phyloP scores from a whole-genome alignment of 2,888 invertebrate species.

The Nesidiocoris tenuis region DNA sequence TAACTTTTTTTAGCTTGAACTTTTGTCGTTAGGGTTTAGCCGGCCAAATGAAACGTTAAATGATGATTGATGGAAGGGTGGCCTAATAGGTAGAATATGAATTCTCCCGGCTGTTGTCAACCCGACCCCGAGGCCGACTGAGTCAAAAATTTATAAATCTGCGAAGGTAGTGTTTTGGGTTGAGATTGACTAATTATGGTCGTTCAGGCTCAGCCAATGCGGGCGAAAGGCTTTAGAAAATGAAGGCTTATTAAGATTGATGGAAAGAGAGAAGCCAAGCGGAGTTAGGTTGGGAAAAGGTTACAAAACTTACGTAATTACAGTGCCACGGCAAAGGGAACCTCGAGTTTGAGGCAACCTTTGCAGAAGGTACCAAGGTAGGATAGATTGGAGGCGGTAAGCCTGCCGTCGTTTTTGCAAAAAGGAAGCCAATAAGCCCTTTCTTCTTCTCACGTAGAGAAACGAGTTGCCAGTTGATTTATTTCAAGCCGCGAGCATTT shows the following conservation, averaged over 20 bases:
- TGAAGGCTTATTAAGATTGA: slow-evolving; percentile 33
- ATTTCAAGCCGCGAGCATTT: no score
- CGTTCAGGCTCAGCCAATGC: background rate
- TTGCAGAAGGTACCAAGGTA: no score
- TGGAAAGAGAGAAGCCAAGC: no score
- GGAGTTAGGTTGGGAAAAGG: no score
- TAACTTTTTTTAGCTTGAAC: no score
- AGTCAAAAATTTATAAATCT: slow-evolving; percentile 31
- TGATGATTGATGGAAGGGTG: slow-evolving; percentile 26
- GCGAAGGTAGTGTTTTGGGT: slow-evolving; percentile 22
- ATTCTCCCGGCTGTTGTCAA: slow-evolving; percentile 7
- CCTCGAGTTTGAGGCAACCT: slow-evolving; percentile 27
- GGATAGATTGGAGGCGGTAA: no score
- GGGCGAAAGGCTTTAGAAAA: background rate
- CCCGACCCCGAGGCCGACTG: slow-evolving; percentile 13
- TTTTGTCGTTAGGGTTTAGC: no score
- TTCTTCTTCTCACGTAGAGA: no score
- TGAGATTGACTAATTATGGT: slow-evolving; percentile 36
- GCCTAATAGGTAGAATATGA: slow-evolving; percentile 24
- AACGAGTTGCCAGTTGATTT: no score
- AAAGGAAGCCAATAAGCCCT: no score
- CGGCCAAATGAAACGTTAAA: slow-evolving; percentile 3
- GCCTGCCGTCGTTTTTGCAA: no score
- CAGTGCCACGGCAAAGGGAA: slow-evolving; percentile 17
- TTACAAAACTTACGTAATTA: slow-evolving; percentile 19